Evolutionary conservation across 2,113 vertebrate genomes (phyloP).

Genomic region (Microtus pennsylvanicus): DNA sequence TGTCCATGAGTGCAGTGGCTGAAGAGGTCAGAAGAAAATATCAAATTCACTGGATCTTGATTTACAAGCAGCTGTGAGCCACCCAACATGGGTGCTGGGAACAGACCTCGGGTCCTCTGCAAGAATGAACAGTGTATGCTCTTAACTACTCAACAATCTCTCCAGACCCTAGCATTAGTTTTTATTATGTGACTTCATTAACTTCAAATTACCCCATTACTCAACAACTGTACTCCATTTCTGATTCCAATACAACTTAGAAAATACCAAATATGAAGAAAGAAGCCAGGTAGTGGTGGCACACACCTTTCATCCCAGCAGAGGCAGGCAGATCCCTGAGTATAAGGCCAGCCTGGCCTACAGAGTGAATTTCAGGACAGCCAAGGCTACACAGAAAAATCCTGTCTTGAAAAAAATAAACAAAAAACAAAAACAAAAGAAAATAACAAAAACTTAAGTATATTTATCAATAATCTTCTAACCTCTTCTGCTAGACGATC

Average conservation of each 20-base stretch:
- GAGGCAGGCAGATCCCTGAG: background rate
- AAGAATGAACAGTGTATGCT: background rate
- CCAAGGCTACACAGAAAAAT: background rate
- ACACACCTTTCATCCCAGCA: background rate
- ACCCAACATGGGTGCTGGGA: background rate
- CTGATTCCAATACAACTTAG: conserved; percentile 3
- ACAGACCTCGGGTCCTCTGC: background rate
- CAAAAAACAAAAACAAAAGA: background rate
- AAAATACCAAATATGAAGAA: background rate
- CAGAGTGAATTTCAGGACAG: background rate
- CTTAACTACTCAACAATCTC: background rate
- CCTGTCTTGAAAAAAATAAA: background rate
- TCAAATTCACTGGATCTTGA: background rate
- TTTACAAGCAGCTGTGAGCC: background rate
- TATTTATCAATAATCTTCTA: conserved; percentile 52
- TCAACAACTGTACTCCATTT: conserved; percentile 32
- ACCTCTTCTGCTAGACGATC: conserved; percentile 86
- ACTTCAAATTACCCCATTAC: background rate
- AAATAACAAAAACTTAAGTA: background rate
- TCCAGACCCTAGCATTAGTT: background rate
- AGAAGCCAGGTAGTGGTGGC: background rate
- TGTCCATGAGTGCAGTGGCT: background rate
- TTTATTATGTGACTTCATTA: conserved; percentile 22
- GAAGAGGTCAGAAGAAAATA: background rate
- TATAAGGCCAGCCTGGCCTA: background rate